Base-by-base conservation (phyloP, 2,797 vertebrate species). In the Triplophysa yarkandensis region DNA sequence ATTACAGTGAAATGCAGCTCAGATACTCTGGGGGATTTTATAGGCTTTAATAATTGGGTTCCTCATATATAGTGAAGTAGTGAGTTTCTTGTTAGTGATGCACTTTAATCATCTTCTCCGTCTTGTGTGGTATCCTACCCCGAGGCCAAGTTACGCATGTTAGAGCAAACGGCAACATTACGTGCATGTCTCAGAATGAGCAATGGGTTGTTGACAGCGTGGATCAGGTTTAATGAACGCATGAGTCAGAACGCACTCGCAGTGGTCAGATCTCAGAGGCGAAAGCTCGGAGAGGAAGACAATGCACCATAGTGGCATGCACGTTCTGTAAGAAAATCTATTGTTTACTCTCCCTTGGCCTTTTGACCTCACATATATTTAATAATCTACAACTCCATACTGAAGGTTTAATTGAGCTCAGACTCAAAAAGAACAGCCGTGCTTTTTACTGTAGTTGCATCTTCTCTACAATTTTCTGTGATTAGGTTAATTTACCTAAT, bases 361-460 rank as follows among this genome's bases (percentile, higher is more conserved):
- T 85, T 84, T 89, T 90, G 89, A 91, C 89, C 89, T 81, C 71
- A 73, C 0, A 2, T 41, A 81, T 83, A 85, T 91, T 88, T 92
- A 88, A 91, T 90, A 82, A 89, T 89, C 87, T 88, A 79, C 80
- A 83, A 82, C 81, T 82, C 81, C 83, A 84, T 82, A 84, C 80
- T 89, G 88, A 83, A 85, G 85, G 91, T 90, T 92, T 80, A 88
- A 90, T 91, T 90, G 87, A 83, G 63, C 67, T 76, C 77, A 79
- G 86, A 86, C 86, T 89, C 30, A 39, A 36, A 32, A 25, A 8
- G 10, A 62, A 23, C 32, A 21, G 23, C 27, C 10, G 19, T 52
- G 34, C 36, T 9, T 17, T 57, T 30, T 30, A 32, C 48, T 54
- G 54, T 4, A 2, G 25, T 6, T 27, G 50, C 11, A 25, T 54